Base-by-base conservation (phyloP, 2,797 vertebrate species). In the Hydrocynus forskahlii region DNA sequence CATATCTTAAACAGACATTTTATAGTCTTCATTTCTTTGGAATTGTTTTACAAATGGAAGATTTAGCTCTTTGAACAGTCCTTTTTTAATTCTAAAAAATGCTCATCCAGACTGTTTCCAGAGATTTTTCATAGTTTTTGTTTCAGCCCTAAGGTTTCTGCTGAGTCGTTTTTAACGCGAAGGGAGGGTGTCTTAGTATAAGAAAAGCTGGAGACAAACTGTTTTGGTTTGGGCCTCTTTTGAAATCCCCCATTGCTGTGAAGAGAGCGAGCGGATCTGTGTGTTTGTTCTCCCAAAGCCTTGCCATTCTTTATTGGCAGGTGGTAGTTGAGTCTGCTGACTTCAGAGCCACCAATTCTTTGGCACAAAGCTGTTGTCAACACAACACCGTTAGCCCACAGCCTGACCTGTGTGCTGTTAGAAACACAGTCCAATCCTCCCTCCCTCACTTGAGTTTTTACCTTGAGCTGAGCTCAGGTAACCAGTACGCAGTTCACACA, bases 321-420 rank as follows among this genome's bases (percentile, higher is more conserved):
- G 85, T 86, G 84, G 69, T 84, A 82, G 80, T 85, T 84, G 82
- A 87, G 81, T 81, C 79, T 83, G 76, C 71, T 21, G 64, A 78
- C 84, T 84, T 82, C 70, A 86, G 86, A 80, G 79, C 84, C 81
- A 75, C 81, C 81, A 81, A 75, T 82, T 52, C 73, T 78, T 79
- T 85, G 76, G 74, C 77, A 81, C 77, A 86, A 84, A 79, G 67
- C 82, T 82, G 69, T 88, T 88, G 85, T 90, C 88, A 89, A 86
- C 88, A 87, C 68, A 83, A 81, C 83, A 80, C 79, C 60, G 85
- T 85, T 87, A 83, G 83, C 43, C 79, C 69, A n/a, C 62, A 69
- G 83, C 68, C 72, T 59, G 78, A 82, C 82, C 78, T 72, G 68
- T 66, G 78, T 84, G 76, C 80, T 78, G 80, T 81, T 78, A 81